A percentile compares a stretch with the other conserved stretches of the same genome.
Evolutionary conservation across 1,140 invertebrate species (phyloP).

Genomic region (Brachionus angularis): DNA sequence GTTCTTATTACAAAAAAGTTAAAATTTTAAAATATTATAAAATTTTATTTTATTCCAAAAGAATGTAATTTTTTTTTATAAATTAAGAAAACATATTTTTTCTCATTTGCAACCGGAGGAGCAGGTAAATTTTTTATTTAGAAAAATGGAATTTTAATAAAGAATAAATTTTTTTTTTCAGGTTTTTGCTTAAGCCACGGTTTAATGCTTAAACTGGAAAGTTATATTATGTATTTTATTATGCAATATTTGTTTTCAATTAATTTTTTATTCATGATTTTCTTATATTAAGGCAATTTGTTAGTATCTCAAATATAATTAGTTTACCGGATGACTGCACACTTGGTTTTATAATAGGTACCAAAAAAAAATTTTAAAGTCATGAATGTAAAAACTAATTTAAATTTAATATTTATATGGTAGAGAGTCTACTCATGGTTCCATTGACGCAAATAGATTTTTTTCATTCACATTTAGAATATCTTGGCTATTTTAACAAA

Average conservation of each 20-base stretch:
- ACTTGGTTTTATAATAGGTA: slow-evolving; percentile 41
- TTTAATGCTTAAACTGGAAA: neutral
- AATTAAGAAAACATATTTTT: neutral
- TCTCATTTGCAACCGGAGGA: slow-evolving; percentile 39
- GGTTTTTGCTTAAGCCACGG: slow-evolving; percentile 20
- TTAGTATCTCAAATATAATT: slow-evolving; percentile 24
- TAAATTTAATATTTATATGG: neutral
- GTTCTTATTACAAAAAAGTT: neutral
- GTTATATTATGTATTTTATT: slow-evolving; percentile 22
- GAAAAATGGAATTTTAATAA: neutral
- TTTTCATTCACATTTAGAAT: slow-evolving; percentile 40
- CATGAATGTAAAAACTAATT: neutral
- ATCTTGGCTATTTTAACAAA: slow-evolving; percentile 5
- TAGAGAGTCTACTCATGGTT: slow-evolving; percentile 7
- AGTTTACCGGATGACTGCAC: slow-evolving; percentile 34
- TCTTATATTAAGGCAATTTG: neutral
- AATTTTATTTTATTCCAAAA: neutral
- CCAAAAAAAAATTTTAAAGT: neutral
- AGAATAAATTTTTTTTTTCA: neutral
- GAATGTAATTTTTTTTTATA: neutral
- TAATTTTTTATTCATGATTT: neutral
- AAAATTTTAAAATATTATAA: neutral
- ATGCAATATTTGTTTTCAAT: neutral
- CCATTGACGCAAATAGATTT: neutral
- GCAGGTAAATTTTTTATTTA: slow-evolving; percentile 3